Base-by-base conservation (phyloP, 1,140 invertebrate species). In the Drusus annulatus region DNA sequence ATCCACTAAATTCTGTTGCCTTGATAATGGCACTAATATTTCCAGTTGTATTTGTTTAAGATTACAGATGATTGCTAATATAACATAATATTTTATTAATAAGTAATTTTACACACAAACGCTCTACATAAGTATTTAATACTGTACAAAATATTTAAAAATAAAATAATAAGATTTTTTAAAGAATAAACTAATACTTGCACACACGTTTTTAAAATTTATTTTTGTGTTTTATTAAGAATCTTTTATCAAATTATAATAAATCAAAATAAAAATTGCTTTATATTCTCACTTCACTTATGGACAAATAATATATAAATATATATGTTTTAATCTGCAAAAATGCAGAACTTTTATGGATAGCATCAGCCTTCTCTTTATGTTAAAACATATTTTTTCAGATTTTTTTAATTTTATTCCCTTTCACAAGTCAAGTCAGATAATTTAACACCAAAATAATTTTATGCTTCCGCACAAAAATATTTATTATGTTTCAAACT, bases 321-420 rank as follows among this genome's bases (percentile, higher is more conserved):
- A 45, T 69, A 36, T 25, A 56, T 74, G 16, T 60, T 76, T 36
- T 17, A 76, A 56, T 62, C 13, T 45, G 13, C 1, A 45, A 45
- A 45, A 45, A 45, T 45, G 7, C 36, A 45, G 10, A 10, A 45
- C 36, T 16, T 54, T 74, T 74, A 71, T 78, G 77, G 31, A 71
- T 78, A 31, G 28, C 77, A 78, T 78, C 68, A 78, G 77, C 77
- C 77, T 78, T 78, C 50, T 51, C 77, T 78, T 78, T 65, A 56
- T 31, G 17, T 13, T 6, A 28, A 21, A 74, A 74, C 25, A 74
- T 25, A 16, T 52, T 54, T 54, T 23, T 52, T 56, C n/a, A 15
- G 6, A 74, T 15, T 3, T 7, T 36, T 36, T 36, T 36, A 36
- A 45, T 1, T 13, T 45, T 45, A 45, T 45, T 13, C 36, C 36